phyloP scores from a whole-genome alignment of 2,888 invertebrate genomes.

The Hirtodrosophila duncani region DNA sequence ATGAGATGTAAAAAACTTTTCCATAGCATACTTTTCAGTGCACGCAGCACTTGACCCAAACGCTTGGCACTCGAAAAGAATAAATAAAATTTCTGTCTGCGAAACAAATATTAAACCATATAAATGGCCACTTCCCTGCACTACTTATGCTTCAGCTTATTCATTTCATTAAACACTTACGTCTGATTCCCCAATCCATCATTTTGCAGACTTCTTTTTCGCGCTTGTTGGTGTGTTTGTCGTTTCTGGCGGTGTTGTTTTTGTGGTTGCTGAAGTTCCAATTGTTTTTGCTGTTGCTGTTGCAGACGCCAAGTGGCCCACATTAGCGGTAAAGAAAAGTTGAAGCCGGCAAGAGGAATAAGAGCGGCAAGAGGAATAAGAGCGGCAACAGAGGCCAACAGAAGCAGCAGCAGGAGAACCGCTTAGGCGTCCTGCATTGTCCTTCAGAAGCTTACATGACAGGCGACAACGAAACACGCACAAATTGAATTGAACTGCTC shows the following conservation, averaged over 20 bases:
- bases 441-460: conserved; percentile 2
- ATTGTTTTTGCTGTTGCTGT: conserved; percentile 6
- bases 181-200: conserved; percentile 88
- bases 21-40: conserved; percentile 31
- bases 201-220: conserved; percentile 77
- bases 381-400: no score
- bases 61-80: no score
- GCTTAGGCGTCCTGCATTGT: not conserved
- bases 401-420: no score
- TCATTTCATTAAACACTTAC: conserved; percentile 83
- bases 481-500: conserved; percentile 64
- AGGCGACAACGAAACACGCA: conserved; percentile 22
- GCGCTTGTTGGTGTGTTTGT: conserved; percentile 6
- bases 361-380: no score
- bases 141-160: no score
- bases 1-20: conserved; percentile 11
- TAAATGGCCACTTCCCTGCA: not conserved
- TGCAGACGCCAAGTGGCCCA: conserved; percentile 21
- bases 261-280: conserved; percentile 5
- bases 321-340: conserved; percentile 33
- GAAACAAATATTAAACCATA: conserved; percentile 17
- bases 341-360: no score
- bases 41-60: no score
- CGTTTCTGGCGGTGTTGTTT: not conserved
- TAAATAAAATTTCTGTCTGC: conserved; percentile 9